Evolutionary conservation across 1,140 invertebrate genomes (phyloP).

Genomic region (Cydia strobilella): DNA sequence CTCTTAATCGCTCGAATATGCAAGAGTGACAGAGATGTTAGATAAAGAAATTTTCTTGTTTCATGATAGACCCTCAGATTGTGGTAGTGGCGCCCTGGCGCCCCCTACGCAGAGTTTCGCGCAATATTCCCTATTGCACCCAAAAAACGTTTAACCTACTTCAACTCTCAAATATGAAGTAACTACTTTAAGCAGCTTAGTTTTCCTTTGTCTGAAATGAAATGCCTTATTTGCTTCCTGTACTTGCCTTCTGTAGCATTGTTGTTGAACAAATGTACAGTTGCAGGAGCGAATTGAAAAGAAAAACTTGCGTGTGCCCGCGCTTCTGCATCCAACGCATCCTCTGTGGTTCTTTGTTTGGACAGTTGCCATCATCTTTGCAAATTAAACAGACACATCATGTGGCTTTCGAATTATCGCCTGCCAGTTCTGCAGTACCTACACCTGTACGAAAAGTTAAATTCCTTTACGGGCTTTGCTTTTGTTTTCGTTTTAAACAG

Average conservation of each 20-base stretch:
- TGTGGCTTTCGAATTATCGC: conserved; percentile 9
- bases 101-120: too few relatives aligned
- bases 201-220: too few relatives aligned
- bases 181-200: too few relatives aligned
- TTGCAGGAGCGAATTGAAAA: conserved; percentile 1
- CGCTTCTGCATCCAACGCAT: neutral
- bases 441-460: neutral
- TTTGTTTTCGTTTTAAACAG: neutral
- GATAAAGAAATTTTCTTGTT: too few relatives aligned
- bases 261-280: conserved; percentile 1
- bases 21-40: too few relatives aligned
- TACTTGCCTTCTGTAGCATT: neutral
- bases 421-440: neutral
- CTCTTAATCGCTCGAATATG: too few relatives aligned
- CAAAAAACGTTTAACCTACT: too few relatives aligned
- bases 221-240: neutral
- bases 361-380: conserved; percentile 2
- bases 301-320: neutral
- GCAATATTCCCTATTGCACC: too few relatives aligned
- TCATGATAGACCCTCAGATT: too few relatives aligned
- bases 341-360: conserved; percentile 1
- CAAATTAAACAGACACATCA: conserved; percentile 1
- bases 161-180: too few relatives aligned
- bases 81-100: too few relatives aligned
- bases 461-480: neutral